Conservation (phyloP, 2,113 vertebrate species). For the Pangasianodon hypophthalmus region DNA sequence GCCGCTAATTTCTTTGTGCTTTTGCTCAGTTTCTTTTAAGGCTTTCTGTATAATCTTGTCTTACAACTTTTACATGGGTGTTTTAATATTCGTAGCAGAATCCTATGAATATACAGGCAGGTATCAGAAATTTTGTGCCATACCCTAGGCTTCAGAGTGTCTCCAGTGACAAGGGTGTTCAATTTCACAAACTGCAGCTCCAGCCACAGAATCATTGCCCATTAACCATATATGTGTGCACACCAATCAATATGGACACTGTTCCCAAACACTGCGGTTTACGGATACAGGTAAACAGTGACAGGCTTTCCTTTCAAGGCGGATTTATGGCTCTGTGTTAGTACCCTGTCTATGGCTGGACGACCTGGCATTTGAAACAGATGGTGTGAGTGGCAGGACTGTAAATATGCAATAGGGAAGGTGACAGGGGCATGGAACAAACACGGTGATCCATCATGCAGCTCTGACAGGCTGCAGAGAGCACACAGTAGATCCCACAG, state of each 20-base stretch:
- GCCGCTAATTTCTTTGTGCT: background rate
- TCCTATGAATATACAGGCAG: background rate
- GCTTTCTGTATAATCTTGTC: background rate
- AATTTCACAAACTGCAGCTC: slow-evolving; percentile 20
- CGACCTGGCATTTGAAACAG: slow-evolving; percentile 40
- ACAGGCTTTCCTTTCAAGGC: slow-evolving; percentile 12
- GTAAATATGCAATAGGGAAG: slow-evolving; percentile 50
- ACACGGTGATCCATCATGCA: slow-evolving; percentile 56
- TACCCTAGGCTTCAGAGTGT: background rate
- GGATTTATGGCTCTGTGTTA: slow-evolving; percentile 9
- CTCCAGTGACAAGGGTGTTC: slow-evolving; percentile 24
- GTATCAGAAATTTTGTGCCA: background rate
- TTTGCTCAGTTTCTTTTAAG: background rate
- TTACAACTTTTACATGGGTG: background rate
- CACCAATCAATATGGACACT: slow-evolving; percentile 26
- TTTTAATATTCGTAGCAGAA: background rate
- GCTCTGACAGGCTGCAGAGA: slow-evolving; percentile 45
- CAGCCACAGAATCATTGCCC: background rate
- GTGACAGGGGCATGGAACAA: slow-evolving; percentile 35
- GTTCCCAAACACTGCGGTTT: slow-evolving; percentile 28
- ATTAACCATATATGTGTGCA: slow-evolving; percentile 19
- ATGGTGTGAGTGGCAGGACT: slow-evolving; percentile 42
- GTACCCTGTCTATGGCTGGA: background rate
- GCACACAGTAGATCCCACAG: slow-evolving; percentile 33
- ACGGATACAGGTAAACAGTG: slow-evolving; percentile 9